A percentile compares a stretch with the other conserved stretches of the same genome.
phyloP scores from a whole-genome alignment of 2,797 vertebrate species.

The Dryobates pubescens region DNA sequence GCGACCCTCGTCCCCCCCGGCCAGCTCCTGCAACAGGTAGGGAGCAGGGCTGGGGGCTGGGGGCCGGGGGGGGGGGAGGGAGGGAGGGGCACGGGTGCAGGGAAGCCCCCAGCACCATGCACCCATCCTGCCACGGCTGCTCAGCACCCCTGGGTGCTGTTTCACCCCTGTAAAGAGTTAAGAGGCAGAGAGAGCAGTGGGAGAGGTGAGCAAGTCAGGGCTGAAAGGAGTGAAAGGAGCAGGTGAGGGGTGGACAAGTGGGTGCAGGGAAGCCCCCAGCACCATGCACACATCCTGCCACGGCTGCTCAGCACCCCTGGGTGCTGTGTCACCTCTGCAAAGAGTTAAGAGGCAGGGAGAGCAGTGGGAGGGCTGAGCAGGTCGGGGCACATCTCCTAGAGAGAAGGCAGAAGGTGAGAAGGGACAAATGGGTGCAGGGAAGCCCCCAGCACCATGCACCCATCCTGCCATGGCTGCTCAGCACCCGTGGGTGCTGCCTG shows the following conservation, averaged over 20 bases:
- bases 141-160: too few species aligned
- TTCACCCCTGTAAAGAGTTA: conserved; percentile 8
- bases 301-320: too few species aligned
- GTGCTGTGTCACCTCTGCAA: background rate
- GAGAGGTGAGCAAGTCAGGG: conserved; percentile 24
- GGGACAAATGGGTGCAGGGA: background rate
- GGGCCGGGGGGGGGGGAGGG: fast-evolving
- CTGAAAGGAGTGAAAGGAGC: background rate
- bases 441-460: too few species aligned
- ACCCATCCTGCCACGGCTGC: too few species aligned
- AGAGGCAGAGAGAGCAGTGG: background rate
- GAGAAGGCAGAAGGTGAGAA: too few species aligned
- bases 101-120: too few species aligned
- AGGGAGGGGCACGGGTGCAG: background rate
- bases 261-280: background rate
- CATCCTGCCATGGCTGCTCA: too few species aligned
- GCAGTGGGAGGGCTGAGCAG: conserved; percentile 34
- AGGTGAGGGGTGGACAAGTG: background rate
- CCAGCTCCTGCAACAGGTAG: conserved; percentile 29
- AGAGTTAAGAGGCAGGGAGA: conserved; percentile 42
- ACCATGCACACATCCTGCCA: too few species aligned
- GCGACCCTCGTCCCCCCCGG: background rate
- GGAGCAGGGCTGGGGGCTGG: too few species aligned
- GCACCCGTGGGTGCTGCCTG: too few species aligned
- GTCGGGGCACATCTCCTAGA: too few species aligned